Conservation (phyloP, 2,888 invertebrate species). For the Fragum fragum region DNA sequence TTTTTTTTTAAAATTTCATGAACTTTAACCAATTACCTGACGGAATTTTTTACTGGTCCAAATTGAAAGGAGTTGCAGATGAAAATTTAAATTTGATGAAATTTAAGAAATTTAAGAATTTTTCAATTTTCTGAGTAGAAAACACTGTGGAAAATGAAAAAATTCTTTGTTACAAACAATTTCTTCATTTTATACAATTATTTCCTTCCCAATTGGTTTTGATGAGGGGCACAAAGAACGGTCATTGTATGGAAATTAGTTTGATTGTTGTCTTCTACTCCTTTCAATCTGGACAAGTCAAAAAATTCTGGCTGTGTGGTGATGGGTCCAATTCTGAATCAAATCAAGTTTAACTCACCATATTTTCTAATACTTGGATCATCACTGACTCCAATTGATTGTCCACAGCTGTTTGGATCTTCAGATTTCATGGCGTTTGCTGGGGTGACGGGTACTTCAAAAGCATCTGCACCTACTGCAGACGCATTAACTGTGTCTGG, state of each 20-base stretch:
- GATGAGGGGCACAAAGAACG: too few relatives aligned
- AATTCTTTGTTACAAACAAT: conserved; percentile 9
- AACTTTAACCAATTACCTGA: too few relatives aligned
- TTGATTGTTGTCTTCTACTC: background rate
- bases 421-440: conserved; percentile 50
- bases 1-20: too few relatives aligned
- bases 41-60: too few relatives aligned
- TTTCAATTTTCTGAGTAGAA: too few relatives aligned
- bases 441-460: conserved; percentile 63
- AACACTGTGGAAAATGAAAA: too few relatives aligned
- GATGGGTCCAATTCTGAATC: background rate
- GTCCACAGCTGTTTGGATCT: conserved; percentile 62
- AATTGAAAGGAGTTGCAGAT: too few relatives aligned
- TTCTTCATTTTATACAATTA: conserved; percentile 7
- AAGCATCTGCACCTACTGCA: conserved; percentile 56
- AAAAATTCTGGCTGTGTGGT: background rate
- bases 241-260: too few relatives aligned
- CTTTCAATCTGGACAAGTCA: background rate
- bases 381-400: conserved; percentile 54
- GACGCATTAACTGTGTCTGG: conserved; percentile 60
- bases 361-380: conserved; percentile 65
- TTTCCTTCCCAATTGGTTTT: too few relatives aligned
- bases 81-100: too few relatives aligned
- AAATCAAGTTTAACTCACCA: conserved; percentile 56
- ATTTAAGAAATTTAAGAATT: conserved; percentile 4